Base-by-base conservation (phyloP, 1,140 invertebrate genomes). In the Danaus plexippus region DNA sequence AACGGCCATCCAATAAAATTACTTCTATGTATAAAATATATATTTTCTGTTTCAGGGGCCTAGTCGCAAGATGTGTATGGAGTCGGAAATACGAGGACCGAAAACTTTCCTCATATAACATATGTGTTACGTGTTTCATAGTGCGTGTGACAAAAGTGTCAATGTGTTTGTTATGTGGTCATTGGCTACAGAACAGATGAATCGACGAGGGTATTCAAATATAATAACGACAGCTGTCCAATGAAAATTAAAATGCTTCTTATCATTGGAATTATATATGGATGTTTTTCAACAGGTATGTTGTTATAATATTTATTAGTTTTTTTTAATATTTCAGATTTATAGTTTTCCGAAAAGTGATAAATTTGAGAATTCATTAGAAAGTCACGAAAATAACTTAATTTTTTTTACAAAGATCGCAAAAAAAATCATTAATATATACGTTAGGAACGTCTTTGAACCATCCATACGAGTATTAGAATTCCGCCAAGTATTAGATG, bases 401-500 rank as follows among this genome's bases (percentile, higher is more conserved):
- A 32, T 32, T 32, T 32, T 32, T 32, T 32, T 32, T 32, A 32
- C 2, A 32, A 4, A 32, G 22, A 32, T 32, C 22, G 7, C 22
- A 32, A 3, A 8, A 32, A 32, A 32, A n/a, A n/a, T n/a, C n/a
- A n/a, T n/a, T n/a, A n/a, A n/a, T n/a, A 32, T 32, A 32, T 32
- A 32, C 22, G 22, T 32, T 32, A 32, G 22, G 22, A 32, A 32
- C 22, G 22, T 43, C 8, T 18, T 47, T 41, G 53, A 47, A 54
- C 44, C 53, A 13, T 13, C 13, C 32, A 52, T 22, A 40, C 43
- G 43, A 47, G 54, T 50, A 71, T 71, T 66, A 69, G 72, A 75
- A 78, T 78, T 74, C 72, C 67, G 65, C 65, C 56, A 59, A 79
- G 75, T 76, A 84, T 81, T 84, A 84, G 80, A 84, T 64, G 78